Evolutionary conservation across 2,888 invertebrate species (phyloP).

Genomic region (Frankliniella fusca): DNA sequence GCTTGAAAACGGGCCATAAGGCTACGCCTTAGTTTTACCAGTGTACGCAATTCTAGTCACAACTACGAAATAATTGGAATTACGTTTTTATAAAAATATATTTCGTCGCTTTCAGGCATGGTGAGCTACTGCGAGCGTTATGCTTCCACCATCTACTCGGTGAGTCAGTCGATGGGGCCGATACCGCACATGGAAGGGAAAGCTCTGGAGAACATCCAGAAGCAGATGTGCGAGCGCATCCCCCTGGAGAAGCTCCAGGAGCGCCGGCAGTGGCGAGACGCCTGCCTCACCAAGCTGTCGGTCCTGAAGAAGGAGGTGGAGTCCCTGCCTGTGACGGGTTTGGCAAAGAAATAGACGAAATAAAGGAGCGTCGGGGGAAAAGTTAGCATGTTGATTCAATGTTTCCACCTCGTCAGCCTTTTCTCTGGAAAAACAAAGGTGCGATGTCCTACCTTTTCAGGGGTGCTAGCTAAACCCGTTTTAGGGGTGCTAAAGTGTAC

Average conservation of each 20-base stretch:
- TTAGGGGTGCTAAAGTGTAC: no score
- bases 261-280: slow-evolving; percentile 76
- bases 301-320: slow-evolving; percentile 64
- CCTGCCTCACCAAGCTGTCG: slow-evolving; percentile 73
- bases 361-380: no score
- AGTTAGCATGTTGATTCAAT: no score
- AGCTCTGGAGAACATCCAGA: slow-evolving; percentile 61
- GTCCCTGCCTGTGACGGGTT: not conserved
- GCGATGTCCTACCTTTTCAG: no score
- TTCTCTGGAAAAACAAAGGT: no score
- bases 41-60: not conserved
- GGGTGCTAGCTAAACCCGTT: no score
- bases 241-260: slow-evolving; percentile 70
- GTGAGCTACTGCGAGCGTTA: slow-evolving; percentile 60
- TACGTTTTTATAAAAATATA: not conserved
- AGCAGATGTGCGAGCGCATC: slow-evolving; percentile 68
- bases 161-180: slow-evolving; percentile 70
- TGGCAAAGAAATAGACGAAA: no score
- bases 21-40: no score
- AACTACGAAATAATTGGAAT: not conserved
- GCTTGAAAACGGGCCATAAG: no score
- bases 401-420: no score
- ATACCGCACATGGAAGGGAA: slow-evolving; percentile 69
- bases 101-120: slow-evolving; percentile 49
- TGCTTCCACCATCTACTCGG: slow-evolving; percentile 56